Evolutionary conservation across 2,888 invertebrate genomes (phyloP).

Genomic region (Coleophora deauratella): DNA sequence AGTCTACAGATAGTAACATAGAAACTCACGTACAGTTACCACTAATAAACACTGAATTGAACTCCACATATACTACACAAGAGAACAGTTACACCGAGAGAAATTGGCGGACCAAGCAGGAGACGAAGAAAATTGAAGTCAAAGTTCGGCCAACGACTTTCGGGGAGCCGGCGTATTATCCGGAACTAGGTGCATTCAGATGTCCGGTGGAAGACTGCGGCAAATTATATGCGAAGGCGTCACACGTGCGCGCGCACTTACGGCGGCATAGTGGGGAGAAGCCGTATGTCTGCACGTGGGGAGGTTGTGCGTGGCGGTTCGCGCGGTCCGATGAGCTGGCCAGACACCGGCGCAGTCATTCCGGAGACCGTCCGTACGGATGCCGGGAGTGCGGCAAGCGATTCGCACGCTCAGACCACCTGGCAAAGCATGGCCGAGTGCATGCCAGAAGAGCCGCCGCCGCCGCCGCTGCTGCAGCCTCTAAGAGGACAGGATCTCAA

Average conservation of each 20-base stretch:
- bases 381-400: slow-evolving; percentile 91
- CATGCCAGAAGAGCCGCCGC: slow-evolving; percentile 78
- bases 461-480: slow-evolving; percentile 34
- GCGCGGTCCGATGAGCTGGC: slow-evolving; percentile 96
- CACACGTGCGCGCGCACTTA: slow-evolving; percentile 91
- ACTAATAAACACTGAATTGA: slow-evolving; percentile 30
- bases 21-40: slow-evolving; percentile 26
- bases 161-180: slow-evolving; percentile 58
- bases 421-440: slow-evolving; percentile 92
- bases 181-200: slow-evolving; percentile 75
- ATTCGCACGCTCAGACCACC: slow-evolving; percentile 94
- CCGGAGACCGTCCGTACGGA: slow-evolving; percentile 94
- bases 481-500: slow-evolving; percentile 5
- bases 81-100: slow-evolving; percentile 34
- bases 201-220: slow-evolving; percentile 82
- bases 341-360: slow-evolving; percentile 94
- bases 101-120: slow-evolving; percentile 6
- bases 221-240: slow-evolving; percentile 91
- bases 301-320: slow-evolving; percentile 93
- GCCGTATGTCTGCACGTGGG: slow-evolving; percentile 82
- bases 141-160: slow-evolving; percentile 16
- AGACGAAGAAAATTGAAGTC: slow-evolving; percentile 13
- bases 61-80: slow-evolving; percentile 36
- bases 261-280: slow-evolving; percentile 89
- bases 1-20: slow-evolving; percentile 34